Base-by-base conservation (phyloP, 2,888 invertebrate genomes). In the Cancer borealis region DNA sequence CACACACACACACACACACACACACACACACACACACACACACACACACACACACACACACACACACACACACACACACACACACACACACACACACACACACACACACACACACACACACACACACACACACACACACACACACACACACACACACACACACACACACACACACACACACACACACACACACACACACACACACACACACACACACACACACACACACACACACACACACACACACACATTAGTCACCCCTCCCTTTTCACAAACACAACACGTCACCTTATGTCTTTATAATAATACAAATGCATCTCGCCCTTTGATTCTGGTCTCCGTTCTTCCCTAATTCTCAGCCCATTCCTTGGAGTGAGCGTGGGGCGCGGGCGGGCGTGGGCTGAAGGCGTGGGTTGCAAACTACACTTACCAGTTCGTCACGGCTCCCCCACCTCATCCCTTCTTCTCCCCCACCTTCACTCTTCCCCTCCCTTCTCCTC, bases 1-100 rank as follows among this genome's bases (percentile, higher is more conserved):
- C 79, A 79, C 79, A 79, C 79, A 79, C 79, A 79, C 79, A 79
- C 79, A 79, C n/a, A 21, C 66, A 66, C 66, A 66, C 66, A 66
- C 66, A 66, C 66, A 66, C 66, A 66, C 66, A 66, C 66, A 66
- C 66, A 79, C 30, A 79, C 79, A 79, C 79, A 79, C 79, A 79
- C 79, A 79, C 79, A 79, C 79, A 79, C 79, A 79, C 79, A 79
- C 79, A 79, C 79, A 79, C 79, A 79, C 79, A 79, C 79, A 79
- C 79, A 79, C 79, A 79, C 79, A 79, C 79, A 79, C 79, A 79
- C 79, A 79, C 79, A 79, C 79, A 79, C 79, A 79, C 79, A 79
- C 79, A 79, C 79, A 79, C n/a, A 21, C 66, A 66, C 66, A 66
- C 66, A 66, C 66, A 66, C 66, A 66, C 66, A 66, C 66, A 66